These are phyloP conservation scores for Cerastis rubricosa DNA, from an alignment of 2,888 invertebrate species.

Conservation along the genomic window DNA sequence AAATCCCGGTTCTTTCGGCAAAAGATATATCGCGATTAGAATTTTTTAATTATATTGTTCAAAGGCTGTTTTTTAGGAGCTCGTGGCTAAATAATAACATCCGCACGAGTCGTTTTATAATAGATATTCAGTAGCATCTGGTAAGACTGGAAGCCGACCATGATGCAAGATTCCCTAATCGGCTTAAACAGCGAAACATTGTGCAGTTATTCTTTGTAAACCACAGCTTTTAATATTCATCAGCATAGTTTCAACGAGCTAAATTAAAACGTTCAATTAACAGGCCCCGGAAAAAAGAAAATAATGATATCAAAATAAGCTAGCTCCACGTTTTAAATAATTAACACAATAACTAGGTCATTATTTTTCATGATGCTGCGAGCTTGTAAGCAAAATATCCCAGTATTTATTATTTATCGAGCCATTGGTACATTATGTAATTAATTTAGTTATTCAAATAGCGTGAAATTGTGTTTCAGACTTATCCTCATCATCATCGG, in stretches of 20 bases:
- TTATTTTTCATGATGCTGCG: conserved; percentile 1
- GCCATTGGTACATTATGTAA: background rate
- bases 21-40: too few relatives aligned
- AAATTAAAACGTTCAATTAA: conserved; percentile 46
- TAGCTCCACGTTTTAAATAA: conserved; percentile 13
- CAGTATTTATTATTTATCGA: background rate
- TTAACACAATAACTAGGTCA: conserved; percentile 10
- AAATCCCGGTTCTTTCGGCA: too few relatives aligned
- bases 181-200: background rate
- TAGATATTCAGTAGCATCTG: background rate
- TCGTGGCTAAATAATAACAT: too few relatives aligned
- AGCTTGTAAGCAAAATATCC: background rate
- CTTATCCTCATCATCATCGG: background rate
- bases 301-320: conserved; percentile 16
- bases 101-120: too few relatives aligned
- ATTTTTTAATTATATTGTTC: too few relatives aligned
- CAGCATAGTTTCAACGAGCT: conserved; percentile 17
- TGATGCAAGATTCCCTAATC: background rate
- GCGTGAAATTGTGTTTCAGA: background rate
- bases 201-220: background rate
- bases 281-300: conserved; percentile 1
- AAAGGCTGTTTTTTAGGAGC: too few relatives aligned
- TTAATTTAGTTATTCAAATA: background rate
- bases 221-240: background rate
- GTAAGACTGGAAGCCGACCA: background rate